These are phyloP conservation scores for Rotaria sp. DNA, from an alignment of 2,888 invertebrate species.

Conservation along the genomic window DNA sequence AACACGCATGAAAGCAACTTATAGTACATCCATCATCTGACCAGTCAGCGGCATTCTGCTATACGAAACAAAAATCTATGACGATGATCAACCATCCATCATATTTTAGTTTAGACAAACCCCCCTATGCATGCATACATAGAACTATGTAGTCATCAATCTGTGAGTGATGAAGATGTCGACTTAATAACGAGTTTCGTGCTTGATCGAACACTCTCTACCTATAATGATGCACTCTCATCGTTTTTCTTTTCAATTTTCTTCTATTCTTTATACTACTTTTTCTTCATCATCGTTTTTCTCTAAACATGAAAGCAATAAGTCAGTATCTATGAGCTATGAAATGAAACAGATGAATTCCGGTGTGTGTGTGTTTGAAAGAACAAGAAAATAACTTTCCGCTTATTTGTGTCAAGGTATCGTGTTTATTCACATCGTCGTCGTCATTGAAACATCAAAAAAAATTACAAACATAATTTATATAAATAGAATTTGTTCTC, in stretches of 20 bases:
- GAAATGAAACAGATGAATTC: conserved; percentile 24
- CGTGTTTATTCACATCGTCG: neutral
- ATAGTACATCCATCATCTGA: neutral
- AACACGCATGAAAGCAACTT: neutral
- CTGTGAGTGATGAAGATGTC: conserved; percentile 22
- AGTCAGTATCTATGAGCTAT: conserved; percentile 17
- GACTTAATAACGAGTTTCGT: conserved; percentile 19
- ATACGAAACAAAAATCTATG: neutral
- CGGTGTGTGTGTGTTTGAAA: neutral
- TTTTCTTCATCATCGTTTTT: neutral
- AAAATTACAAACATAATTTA: neutral
- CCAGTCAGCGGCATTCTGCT: neutral
- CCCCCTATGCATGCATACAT: neutral
- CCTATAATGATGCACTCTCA: neutral
- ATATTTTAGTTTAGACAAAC: neutral
- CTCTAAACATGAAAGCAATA: neutral
- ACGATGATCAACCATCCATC: neutral
- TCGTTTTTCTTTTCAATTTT: neutral
- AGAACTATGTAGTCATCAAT: neutral
- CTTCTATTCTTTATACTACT: neutral
- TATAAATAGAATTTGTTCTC: neutral
- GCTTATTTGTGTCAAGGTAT: conserved; percentile 19
- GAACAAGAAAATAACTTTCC: neutral
- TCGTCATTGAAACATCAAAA: neutral
- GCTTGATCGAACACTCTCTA: conserved; percentile 4